Percentiles rank a stretch among this genome's conserved stretches.
Evolutionary conservation across 2,888 invertebrate genomes (phyloP).

Genomic region (Aporophyla nigra): DNA sequence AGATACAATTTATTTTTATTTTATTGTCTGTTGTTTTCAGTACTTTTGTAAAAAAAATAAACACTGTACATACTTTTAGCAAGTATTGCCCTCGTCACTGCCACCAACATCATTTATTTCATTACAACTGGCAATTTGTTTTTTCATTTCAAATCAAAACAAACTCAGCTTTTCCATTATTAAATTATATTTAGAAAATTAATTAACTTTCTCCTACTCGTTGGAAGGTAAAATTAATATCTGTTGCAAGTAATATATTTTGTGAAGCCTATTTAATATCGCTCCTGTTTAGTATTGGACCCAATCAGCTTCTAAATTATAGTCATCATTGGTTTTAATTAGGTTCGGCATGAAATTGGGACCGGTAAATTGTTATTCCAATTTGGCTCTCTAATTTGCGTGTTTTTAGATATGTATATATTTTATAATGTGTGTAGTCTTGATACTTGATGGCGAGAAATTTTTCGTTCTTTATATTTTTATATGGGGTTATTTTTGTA

Average conservation of each 20-base stretch:
- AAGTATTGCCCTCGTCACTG: background rate
- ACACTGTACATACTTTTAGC: no score
- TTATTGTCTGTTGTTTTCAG: no score
- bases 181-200: conserved; percentile 57
- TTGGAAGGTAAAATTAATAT: conserved; percentile 56
- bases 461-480: background rate
- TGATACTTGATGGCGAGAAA: background rate
- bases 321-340: conserved; percentile 60
- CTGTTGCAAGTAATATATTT: conserved; percentile 55
- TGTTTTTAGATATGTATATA: background rate
- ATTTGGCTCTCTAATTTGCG: conserved; percentile 21
- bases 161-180: conserved; percentile 37
- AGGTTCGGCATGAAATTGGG: conserved; percentile 37
- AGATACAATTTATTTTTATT: no score
- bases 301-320: conserved; percentile 57
- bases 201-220: conserved; percentile 55
- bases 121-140: conserved; percentile 26
- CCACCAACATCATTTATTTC: conserved; percentile 21
- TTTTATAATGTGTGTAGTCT: conserved; percentile 1
- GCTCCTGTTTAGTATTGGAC: conserved; percentile 32
- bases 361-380: conserved; percentile 41
- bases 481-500: background rate
- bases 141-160: conserved; percentile 53
- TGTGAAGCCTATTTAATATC: conserved; percentile 48
- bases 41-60: no score